A percentile compares a stretch with the other conserved stretches of the same genome.
Evolutionary conservation across 1,140 invertebrate genomes (phyloP).

Genomic region (Bombus terrestris): DNA sequence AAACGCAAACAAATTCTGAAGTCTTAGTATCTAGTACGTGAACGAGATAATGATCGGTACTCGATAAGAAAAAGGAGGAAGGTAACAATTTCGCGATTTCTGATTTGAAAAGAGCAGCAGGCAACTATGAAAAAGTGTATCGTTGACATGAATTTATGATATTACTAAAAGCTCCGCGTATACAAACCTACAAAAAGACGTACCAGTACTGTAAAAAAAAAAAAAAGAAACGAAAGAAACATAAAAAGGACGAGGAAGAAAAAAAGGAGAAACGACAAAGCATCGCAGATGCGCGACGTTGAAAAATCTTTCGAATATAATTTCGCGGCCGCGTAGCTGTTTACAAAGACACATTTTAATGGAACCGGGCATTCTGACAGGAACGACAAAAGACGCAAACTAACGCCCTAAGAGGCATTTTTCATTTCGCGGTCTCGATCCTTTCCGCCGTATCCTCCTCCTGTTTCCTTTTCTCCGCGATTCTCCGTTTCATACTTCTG

Average conservation of each 20-base stretch:
- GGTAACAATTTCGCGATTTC: not conserved
- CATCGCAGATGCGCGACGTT: not conserved
- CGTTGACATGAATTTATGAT: constrained; percentile 6
- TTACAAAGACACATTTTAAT: constrained; percentile 35
- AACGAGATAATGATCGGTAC: no score
- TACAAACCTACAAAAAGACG: not conserved
- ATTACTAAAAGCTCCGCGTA: not conserved
- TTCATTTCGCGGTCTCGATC: constrained; percentile 24
- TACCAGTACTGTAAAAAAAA: not conserved
- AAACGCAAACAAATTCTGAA: no score
- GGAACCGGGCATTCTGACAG: not conserved
- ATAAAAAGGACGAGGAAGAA: not conserved
- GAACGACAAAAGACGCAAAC: not conserved
- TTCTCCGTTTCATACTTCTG: constrained; percentile 2
- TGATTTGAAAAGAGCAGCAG: not conserved
- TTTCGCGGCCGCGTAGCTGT: constrained; percentile 1
- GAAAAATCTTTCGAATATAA: constrained; percentile 27
- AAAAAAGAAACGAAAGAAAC: not conserved
- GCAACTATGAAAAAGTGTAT: not conserved
- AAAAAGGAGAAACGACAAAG: not conserved
- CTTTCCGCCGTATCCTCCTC: not conserved
- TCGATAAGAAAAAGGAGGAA: not conserved
- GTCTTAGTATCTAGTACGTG: no score
- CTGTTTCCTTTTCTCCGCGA: not conserved
- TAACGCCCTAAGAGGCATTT: constrained; percentile 39